Base-by-base conservation (phyloP, 2,888 invertebrate genomes). In the Alloplasta piceator region DNA sequence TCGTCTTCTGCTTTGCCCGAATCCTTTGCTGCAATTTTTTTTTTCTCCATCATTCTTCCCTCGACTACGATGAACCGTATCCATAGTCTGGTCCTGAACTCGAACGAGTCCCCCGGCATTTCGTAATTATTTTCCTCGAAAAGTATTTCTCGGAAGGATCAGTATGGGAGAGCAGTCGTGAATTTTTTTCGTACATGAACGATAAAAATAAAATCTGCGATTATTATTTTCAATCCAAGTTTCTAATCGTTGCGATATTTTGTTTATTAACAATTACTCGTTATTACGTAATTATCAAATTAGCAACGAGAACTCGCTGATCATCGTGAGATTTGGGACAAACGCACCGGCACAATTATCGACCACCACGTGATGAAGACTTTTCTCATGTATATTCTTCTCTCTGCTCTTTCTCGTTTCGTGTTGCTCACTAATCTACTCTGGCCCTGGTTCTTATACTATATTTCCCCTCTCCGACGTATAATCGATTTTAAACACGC, bases 401-500 rank as follows among this genome's bases (percentile, higher is more conserved):
- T 56, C 39, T 56, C 38, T n/a, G n/a, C n/a, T 56, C 41, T 67
- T 14, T 14, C 50, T 68, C 48, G 12, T 43, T 58, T 56, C 72
- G 14, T 50, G 68, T 48, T 12, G n/a, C 63, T 70, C 58, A 14
- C 52, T 60, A 68, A 14, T 60, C 58, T 46, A 9, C 39, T 9
- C 46, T 52, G 56, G 63, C 70, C 73, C 71, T 61, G 7, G 7
- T 41, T 39, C 55, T 68, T 38, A 9, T 38, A 39, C 56, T 10
- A 26, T 39, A 14, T 1, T 14, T 38, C 41, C 41, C 46, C 73
- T 48, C 50, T 43, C 55, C 66, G 55, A 41, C 46, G 43, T 63
- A 63, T 81, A 78, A 78, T 81, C 81, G 81, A 81, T 78, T 52
- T 55, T 7, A 55, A 70, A 46, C 81, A 81, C 78, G 81, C 81